Conservation (phyloP, 2,797 vertebrate species). For the Geotrypetes seraphini region DNA sequence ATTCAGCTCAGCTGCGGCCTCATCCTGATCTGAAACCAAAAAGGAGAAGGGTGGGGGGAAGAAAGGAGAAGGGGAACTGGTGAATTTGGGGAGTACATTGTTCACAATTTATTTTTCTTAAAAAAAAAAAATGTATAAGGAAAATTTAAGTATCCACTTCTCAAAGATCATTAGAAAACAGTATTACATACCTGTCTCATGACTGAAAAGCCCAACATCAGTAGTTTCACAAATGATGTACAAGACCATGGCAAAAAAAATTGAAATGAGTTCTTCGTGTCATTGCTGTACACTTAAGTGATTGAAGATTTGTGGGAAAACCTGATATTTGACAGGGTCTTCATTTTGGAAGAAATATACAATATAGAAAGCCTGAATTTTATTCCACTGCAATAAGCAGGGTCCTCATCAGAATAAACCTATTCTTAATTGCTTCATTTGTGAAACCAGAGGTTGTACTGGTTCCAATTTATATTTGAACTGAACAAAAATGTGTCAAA, state of each 20-base stretch:
- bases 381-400: background rate
- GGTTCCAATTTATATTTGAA: conserved; percentile 8
- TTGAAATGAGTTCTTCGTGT: conserved; percentile 17
- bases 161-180: conserved; percentile 21
- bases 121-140: conserved; percentile 18
- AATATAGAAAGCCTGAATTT: conserved; percentile 3
- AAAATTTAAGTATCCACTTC: no score
- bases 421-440: conserved; percentile 26
- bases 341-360: conserved; percentile 19
- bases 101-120: conserved; percentile 32
- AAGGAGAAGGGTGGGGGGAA: conserved; percentile 11
- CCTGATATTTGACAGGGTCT: conserved; percentile 8
- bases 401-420: background rate
- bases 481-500: conserved; percentile 3
- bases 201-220: conserved; percentile 36
- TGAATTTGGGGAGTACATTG: conserved; percentile 46
- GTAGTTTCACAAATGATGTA: conserved; percentile 43
- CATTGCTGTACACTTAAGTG: conserved; percentile 15
- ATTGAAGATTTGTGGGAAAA: conserved; percentile 21
- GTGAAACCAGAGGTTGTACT: conserved; percentile 39
- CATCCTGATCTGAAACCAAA: conserved; percentile 63
- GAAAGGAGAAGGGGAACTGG: conserved; percentile 37
- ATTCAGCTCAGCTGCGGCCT: conserved; percentile 62
- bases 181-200: conserved; percentile 26
- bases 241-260: conserved; percentile 17